Evolutionary conservation across 2,113 vertebrate genomes (phyloP).

Genomic region (Microcebus jonahi): DNA sequence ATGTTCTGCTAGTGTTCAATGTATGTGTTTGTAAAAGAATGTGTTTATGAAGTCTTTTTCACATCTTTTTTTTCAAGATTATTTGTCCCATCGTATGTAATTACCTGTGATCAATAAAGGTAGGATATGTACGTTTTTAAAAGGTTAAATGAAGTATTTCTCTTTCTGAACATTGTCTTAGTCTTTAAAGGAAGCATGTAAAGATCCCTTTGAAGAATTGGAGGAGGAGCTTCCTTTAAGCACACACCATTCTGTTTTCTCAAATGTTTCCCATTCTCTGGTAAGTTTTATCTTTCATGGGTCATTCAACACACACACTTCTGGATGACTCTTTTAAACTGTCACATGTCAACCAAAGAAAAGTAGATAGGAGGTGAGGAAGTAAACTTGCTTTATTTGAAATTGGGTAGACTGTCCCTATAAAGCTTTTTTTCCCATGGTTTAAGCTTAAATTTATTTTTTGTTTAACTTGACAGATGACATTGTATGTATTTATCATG

Average conservation of each 20-base stretch:
- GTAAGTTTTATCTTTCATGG: slow-evolving; percentile 79
- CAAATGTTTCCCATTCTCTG: slow-evolving; percentile 76
- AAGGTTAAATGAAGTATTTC: not conserved
- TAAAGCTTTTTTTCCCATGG: not conserved
- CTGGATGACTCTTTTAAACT: slow-evolving; percentile 78
- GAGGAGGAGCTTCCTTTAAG: slow-evolving; percentile 55
- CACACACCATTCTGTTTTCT: slow-evolving; percentile 76
- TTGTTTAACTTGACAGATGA: not conserved
- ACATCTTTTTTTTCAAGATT: not conserved
- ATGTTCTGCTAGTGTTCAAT: not conserved
- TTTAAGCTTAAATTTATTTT: not conserved
- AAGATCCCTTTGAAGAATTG: slow-evolving; percentile 69
- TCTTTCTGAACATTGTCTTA: slow-evolving; percentile 61
- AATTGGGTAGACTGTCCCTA: slow-evolving; percentile 55
- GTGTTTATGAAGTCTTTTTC: slow-evolving; percentile 4
- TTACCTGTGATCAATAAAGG: not conserved
- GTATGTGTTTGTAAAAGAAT: not conserved
- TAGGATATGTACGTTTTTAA: not conserved
- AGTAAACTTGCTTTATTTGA: slow-evolving; percentile 77
- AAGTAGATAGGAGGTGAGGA: slow-evolving; percentile 68
- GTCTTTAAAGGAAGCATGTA: slow-evolving; percentile 70
- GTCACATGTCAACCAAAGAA: slow-evolving; percentile 81
- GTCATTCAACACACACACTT: slow-evolving; percentile 80
- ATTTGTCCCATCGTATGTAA: not conserved
- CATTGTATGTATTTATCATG: not conserved